These are phyloP conservation scores for Camponotus pennsylvanicus DNA, from an alignment of 1,140 invertebrate genomes.

Conservation along the genomic window DNA sequence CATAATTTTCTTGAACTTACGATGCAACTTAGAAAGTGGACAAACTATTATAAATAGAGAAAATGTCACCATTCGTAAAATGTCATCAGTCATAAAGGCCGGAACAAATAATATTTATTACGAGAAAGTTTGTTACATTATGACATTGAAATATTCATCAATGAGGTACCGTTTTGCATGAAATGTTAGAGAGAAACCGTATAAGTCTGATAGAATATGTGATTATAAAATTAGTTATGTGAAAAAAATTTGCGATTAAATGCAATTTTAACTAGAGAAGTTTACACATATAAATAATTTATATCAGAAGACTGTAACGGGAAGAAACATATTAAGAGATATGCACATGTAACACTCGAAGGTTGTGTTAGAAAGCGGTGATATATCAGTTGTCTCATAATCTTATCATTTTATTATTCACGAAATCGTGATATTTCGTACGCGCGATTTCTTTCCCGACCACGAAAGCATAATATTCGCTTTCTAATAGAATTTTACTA, in stretches of 20 bases:
- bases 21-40: background rate
- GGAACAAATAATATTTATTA: background rate
- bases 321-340: conserved; percentile 10
- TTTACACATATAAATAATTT: conserved; percentile 11
- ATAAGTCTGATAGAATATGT: background rate
- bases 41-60: background rate
- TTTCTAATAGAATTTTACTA: conserved; percentile 50
- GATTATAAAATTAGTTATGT: background rate
- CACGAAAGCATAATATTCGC: conserved; percentile 9
- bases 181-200: background rate
- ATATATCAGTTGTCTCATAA: background rate
- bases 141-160: conserved; percentile 12
- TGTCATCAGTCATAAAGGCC: conserved; percentile 20
- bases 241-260: background rate
- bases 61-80: background rate
- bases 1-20: background rate
- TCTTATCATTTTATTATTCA: conserved; percentile 46
- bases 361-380: conserved; percentile 29
- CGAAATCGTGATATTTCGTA: conserved; percentile 27
- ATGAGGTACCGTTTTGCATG: background rate
- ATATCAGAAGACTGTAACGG: background rate
- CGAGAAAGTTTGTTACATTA: conserved; percentile 9
- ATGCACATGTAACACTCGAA: background rate
- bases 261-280: background rate
- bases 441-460: background rate